These are phyloP conservation scores for Gila robusta DNA, from an alignment of 2,797 vertebrate genomes.

Conservation along the genomic window DNA sequence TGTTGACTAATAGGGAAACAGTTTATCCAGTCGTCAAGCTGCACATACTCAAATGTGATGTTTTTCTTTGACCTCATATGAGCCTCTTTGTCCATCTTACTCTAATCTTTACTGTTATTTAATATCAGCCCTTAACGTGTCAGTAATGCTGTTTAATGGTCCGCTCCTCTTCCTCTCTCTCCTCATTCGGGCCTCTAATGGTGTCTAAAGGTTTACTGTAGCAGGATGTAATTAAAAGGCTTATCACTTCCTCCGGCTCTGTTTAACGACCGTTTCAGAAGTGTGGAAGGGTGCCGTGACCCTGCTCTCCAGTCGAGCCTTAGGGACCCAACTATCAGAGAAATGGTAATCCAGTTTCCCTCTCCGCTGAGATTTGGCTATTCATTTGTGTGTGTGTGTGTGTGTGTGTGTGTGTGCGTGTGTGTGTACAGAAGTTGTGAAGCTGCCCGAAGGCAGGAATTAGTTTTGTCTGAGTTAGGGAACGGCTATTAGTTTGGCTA, in stretches of 20 bases:
- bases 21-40: neutral
- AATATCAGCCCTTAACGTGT: slow-evolving; percentile 7
- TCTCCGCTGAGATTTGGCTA: slow-evolving; percentile 22
- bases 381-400: slow-evolving; percentile 30
- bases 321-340: slow-evolving; percentile 7
- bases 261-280: slow-evolving; percentile 37
- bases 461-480: slow-evolving; percentile 17
- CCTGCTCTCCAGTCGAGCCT: slow-evolving; percentile 25
- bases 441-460: slow-evolving; percentile 21
- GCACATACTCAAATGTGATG: neutral
- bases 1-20: neutral
- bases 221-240: slow-evolving; percentile 34
- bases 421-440: neutral
- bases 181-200: neutral
- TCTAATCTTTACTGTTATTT: slow-evolving; percentile 7
- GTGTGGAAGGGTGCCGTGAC: slow-evolving; percentile 25
- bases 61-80: neutral
- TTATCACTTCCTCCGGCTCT: slow-evolving; percentile 5
- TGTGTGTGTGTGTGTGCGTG: slow-evolving; percentile 5
- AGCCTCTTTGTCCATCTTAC: neutral
- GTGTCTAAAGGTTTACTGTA: slow-evolving; percentile 6
- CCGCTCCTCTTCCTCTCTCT: neutral
- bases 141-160: slow-evolving; percentile 9
- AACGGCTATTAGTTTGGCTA: slow-evolving; percentile 30
- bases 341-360: slow-evolving; percentile 36